Evolutionary conservation across 2,888 invertebrate species (phyloP).

Genomic region (Polydrusus tereticollis): DNA sequence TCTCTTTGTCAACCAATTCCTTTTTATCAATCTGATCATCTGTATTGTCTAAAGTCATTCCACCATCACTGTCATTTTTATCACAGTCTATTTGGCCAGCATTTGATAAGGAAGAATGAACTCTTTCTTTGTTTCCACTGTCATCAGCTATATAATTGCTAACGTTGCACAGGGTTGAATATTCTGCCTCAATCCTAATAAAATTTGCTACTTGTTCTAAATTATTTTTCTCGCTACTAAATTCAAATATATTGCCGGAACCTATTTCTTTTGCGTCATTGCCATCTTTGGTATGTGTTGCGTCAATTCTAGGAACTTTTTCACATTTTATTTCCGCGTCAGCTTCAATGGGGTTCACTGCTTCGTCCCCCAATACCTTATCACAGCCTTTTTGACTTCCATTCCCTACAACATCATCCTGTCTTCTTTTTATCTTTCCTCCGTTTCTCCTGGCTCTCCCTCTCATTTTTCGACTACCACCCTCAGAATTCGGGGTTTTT

Average conservation of each 20-base stretch:
- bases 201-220: constrained; percentile 15
- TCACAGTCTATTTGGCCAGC: constrained; percentile 42
- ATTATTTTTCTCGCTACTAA: too few species aligned
- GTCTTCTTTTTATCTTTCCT: constrained; percentile 8
- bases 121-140: not conserved
- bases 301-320: constrained; percentile 14
- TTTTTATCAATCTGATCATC: not conserved
- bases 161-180: not conserved
- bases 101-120: constrained; percentile 39
- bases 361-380: not conserved
- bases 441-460: constrained; percentile 4
- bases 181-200: constrained; percentile 16
- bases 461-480: not conserved
- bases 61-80: constrained; percentile 23
- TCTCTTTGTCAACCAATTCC: not conserved
- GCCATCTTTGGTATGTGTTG: constrained; percentile 20
- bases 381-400: constrained; percentile 12
- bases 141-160: not conserved
- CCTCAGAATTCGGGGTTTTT: not conserved
- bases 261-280: not conserved
- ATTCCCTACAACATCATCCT: not conserved
- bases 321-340: not conserved
- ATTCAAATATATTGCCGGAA: not conserved
- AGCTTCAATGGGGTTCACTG: not conserved
- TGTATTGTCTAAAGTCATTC: not conserved